Evolutionary conservation across 2,113 vertebrate species (phyloP).

Genomic region (Rhabdomys dilectus): DNA sequence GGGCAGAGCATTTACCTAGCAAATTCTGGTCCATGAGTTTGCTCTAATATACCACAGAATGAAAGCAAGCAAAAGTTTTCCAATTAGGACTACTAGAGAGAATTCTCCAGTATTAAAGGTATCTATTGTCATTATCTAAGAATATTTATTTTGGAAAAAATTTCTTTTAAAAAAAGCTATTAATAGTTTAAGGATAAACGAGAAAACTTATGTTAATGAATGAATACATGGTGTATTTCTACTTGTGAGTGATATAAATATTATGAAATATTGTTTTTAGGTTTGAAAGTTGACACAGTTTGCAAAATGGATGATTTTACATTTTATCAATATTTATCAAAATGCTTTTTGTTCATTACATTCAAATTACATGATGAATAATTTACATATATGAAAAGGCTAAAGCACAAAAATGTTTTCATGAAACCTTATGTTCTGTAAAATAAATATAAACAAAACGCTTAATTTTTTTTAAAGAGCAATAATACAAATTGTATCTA

Average conservation of each 20-base stretch:
- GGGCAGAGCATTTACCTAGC: neutral
- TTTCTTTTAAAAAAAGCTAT: neutral
- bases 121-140: neutral
- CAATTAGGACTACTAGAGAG: neutral
- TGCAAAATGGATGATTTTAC: neutral
- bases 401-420: neutral
- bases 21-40: neutral
- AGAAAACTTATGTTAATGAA: neutral
- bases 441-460: neutral
- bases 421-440: neutral
- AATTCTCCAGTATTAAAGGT: neutral
- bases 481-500: neutral
- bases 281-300: neutral
- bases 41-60: neutral
- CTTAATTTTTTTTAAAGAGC: neutral
- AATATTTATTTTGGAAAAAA: neutral
- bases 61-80: neutral
- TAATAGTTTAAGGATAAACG: neutral
- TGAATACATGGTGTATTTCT: neutral
- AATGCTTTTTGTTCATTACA: neutral
- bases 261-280: neutral
- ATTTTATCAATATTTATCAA: neutral
- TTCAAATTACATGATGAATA: neutral
- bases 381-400: neutral
- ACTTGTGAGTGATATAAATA: neutral